phyloP scores from a whole-genome alignment of 1,140 invertebrate genomes.

The Drosophila equinoxialis region DNA sequence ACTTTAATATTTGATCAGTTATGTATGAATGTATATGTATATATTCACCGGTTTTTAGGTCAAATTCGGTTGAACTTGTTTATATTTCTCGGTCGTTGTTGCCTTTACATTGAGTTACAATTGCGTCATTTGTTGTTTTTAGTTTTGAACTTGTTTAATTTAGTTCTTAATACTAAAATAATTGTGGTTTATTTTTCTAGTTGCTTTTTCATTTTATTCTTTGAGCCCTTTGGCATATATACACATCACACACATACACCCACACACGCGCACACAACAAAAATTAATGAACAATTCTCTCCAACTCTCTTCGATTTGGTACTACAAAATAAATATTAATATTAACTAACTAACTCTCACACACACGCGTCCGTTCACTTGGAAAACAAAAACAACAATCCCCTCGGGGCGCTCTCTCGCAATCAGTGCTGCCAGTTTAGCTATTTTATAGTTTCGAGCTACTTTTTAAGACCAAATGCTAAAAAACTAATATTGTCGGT shows the following conservation, averaged over 20 bases:
- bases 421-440: too few species aligned
- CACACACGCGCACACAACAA: conserved; percentile 1
- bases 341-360: too few species aligned
- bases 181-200: not conserved
- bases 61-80: not conserved
- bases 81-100: not conserved
- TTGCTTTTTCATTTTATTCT: not conserved
- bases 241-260: conserved; percentile 1
- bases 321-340: too few species aligned
- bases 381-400: too few species aligned
- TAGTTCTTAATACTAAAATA: not conserved
- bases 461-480: too few species aligned
- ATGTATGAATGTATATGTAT: not conserved
- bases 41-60: not conserved
- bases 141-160: not conserved
- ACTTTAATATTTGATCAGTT: not conserved
- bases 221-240: not conserved
- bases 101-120: conserved; percentile 4
- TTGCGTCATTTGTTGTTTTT: not conserved
- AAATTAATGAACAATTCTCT: not conserved
- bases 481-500: too few species aligned
- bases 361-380: too few species aligned
- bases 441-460: too few species aligned
- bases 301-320: too few species aligned
- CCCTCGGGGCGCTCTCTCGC: too few species aligned